Conservation (phyloP, 2,113 vertebrate species). For the Siniperca chuatsi region DNA sequence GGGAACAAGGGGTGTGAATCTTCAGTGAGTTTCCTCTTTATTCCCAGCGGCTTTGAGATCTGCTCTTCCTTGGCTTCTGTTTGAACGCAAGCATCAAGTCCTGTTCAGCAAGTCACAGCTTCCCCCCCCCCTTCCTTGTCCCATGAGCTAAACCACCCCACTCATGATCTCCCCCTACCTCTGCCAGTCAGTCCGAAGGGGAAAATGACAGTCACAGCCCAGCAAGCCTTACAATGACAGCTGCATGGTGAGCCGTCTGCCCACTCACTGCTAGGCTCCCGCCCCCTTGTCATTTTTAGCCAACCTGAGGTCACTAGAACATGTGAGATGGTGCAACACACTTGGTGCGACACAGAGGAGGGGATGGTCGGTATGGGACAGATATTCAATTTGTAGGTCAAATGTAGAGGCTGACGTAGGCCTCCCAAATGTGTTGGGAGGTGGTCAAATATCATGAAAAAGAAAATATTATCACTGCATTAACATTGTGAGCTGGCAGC, state of each 20-base stretch:
- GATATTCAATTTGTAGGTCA: constrained; percentile 73
- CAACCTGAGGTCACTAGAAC: constrained; percentile 76
- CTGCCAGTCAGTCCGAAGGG: constrained; percentile 68
- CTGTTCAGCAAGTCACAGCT: constrained; percentile 37
- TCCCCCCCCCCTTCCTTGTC: constrained; percentile 43
- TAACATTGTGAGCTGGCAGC: background rate
- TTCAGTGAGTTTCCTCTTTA: constrained; percentile 45
- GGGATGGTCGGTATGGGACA: constrained; percentile 17
- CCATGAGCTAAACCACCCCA: constrained; percentile 70
- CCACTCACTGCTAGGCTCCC: constrained; percentile 64
- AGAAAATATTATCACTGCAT: background rate
- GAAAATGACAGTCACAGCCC: constrained; percentile 76
- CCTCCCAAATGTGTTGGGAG: background rate
- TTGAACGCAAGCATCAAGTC: constrained; percentile 57
- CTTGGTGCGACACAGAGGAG: constrained; percentile 38
- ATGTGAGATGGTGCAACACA: constrained; percentile 68
- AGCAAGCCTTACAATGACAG: constrained; percentile 81
- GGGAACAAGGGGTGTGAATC: constrained; percentile 38
- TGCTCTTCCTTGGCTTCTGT: constrained; percentile 33
- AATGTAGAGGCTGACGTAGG: constrained; percentile 56
- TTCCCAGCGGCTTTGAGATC: constrained; percentile 30
- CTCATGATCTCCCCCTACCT: constrained; percentile 74
- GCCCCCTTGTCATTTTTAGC: constrained; percentile 75
- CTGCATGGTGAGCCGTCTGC: constrained; percentile 76
- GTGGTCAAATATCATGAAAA: constrained; percentile 28